Conservation (phyloP, 1,140 invertebrate genomes). For the Coelopa frigida region DNA sequence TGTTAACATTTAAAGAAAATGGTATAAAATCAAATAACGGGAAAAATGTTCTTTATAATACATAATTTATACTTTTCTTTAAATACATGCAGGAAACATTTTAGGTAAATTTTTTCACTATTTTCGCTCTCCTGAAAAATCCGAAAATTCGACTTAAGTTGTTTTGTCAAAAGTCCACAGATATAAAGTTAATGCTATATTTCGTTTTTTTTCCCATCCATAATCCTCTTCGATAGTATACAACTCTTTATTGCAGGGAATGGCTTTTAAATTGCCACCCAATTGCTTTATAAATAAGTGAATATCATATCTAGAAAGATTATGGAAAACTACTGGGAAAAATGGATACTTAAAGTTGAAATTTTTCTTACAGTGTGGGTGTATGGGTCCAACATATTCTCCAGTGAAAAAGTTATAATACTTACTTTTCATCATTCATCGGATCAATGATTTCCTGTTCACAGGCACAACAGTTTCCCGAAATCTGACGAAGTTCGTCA, state of each 20-base stretch:
- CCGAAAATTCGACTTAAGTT: no score
- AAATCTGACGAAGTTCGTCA: constrained; percentile 28
- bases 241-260: constrained; percentile 40
- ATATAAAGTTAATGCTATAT: constrained; percentile 29
- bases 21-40: no score
- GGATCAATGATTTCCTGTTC: constrained; percentile 19
- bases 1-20: no score
- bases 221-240: constrained; percentile 23
- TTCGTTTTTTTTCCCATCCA: constrained; percentile 9
- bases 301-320: constrained; percentile 34
- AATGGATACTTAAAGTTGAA: constrained; percentile 30
- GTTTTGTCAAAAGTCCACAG: no score
- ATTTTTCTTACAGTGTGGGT: constrained; percentile 39
- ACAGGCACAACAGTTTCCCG: constrained; percentile 21
- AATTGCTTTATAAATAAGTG: constrained; percentile 41
- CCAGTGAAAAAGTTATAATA: no score
- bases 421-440: constrained; percentile 39
- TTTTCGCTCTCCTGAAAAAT: no score
- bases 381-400: constrained; percentile 31
- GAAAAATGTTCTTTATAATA: no score
- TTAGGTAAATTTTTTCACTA: no score
- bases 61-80: no score
- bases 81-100: no score
- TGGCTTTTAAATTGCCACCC: constrained; percentile 27
- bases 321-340: constrained; percentile 42